phyloP scores from a whole-genome alignment of 1,140 invertebrate species.

The Leptinotarsa texana region DNA sequence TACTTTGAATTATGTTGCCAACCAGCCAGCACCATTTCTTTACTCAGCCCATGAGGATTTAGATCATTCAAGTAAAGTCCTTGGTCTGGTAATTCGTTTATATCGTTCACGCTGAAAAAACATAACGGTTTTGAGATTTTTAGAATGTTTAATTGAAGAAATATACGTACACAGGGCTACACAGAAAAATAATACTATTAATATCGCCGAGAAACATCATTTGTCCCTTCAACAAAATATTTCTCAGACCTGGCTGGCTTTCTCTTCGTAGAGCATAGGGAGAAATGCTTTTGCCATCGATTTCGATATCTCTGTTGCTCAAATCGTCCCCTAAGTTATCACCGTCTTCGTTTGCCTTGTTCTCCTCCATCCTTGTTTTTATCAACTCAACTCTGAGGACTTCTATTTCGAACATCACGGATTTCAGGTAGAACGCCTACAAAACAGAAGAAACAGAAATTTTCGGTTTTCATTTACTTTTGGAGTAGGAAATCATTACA shows the following conservation, averaged over 20 bases:
- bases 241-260: constrained; percentile 68
- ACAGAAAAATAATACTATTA: constrained; percentile 79
- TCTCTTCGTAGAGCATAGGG: constrained; percentile 57
- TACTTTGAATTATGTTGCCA: constrained; percentile 85
- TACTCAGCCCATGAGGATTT: constrained; percentile 82
- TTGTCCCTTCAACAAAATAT: constrained; percentile 80
- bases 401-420: constrained; percentile 68
- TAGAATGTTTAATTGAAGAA: too few species aligned
- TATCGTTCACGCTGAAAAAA: constrained; percentile 73
- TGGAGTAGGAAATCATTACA: too few species aligned
- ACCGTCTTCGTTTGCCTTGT: constrained; percentile 11
- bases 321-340: constrained; percentile 32
- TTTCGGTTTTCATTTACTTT: too few species aligned
- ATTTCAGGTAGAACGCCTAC: constrained; percentile 64
- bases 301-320: constrained; percentile 39
- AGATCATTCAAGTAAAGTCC: constrained; percentile 83
- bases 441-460: constrained; percentile 25
- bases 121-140: too few species aligned
- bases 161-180: constrained; percentile 77
- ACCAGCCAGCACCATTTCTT: constrained; percentile 81
- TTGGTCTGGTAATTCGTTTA: constrained; percentile 78
- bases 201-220: constrained; percentile 81
- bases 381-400: constrained; percentile 53
- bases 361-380: constrained; percentile 14
- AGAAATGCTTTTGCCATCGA: constrained; percentile 57